These are phyloP conservation scores for Listronotus bonariensis DNA, from an alignment of 1,140 invertebrate species.

Conservation along the genomic window DNA sequence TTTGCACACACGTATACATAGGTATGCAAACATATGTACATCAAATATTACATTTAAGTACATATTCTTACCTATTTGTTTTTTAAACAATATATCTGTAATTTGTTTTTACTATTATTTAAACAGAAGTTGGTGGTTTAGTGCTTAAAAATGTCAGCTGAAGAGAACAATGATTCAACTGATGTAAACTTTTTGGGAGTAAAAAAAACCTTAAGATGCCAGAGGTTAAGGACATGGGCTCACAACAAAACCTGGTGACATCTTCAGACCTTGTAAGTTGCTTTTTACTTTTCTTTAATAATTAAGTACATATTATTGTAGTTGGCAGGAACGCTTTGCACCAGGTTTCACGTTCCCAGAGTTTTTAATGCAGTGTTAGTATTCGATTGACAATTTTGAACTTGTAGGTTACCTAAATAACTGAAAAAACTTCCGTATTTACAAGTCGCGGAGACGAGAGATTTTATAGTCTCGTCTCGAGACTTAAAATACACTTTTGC, in stretches of 20 bases:
- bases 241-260: conserved; percentile 15
- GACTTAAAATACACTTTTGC: too few species aligned
- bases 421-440: neutral
- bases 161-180: neutral
- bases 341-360: too few species aligned
- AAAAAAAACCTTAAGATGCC: conserved; percentile 4
- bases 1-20: neutral
- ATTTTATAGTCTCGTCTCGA: too few species aligned
- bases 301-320: too few species aligned
- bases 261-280: conserved; percentile 21
- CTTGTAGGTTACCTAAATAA: neutral
- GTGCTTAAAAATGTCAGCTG: neutral
- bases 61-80: neutral
- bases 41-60: neutral
- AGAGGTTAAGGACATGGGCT: neutral
- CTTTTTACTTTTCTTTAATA: neutral
- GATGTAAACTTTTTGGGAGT: neutral
- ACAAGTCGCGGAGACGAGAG: too few species aligned
- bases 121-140: neutral
- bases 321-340: too few species aligned
- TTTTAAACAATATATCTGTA: neutral
- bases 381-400: neutral
- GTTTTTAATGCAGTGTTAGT: too few species aligned
- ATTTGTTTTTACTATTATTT: too few species aligned
- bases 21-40: neutral